Evolutionary conservation across 2,113 vertebrate species (phyloP).

Genomic region (Anoura caudifer): DNA sequence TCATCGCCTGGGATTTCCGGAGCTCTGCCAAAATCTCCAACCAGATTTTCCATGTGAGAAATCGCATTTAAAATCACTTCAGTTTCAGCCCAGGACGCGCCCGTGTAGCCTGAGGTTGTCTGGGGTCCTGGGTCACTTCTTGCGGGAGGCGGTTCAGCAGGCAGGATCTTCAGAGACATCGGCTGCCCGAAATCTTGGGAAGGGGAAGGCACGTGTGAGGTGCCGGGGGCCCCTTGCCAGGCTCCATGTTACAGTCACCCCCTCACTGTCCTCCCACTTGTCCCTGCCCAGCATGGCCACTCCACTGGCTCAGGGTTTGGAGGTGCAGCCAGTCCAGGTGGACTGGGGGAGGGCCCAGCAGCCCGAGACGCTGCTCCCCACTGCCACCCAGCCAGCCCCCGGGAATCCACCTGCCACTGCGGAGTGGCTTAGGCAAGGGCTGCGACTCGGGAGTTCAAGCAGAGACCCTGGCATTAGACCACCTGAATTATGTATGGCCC

Average conservation of each 20-base stretch:
- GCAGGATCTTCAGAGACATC: neutral
- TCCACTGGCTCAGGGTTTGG: neutral
- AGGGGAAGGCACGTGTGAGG: neutral
- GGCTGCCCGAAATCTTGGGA: neutral
- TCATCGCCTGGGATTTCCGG: constrained; percentile 95
- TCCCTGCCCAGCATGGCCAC: neutral
- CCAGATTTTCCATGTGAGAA: constrained; percentile 96
- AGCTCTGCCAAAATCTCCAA: constrained; percentile 95
- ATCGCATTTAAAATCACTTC: accelerated
- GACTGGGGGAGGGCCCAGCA: neutral
- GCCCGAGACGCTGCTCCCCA: neutral
- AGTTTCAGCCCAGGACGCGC: accelerated
- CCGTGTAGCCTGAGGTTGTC: neutral
- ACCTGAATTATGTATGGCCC: neutral
- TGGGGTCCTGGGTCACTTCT: neutral
- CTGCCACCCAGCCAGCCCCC: neutral
- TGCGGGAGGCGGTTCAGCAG: accelerated
- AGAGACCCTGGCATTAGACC: neutral
- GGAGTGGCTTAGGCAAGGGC: neutral
- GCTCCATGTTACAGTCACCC: accelerated
- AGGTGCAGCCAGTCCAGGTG: too few relatives aligned
- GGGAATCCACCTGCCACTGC: neutral
- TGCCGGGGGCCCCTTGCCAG: neutral
- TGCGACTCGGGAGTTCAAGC: neutral
- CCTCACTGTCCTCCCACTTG: accelerated